Evolutionary conservation across 2,888 invertebrate species (phyloP).

Genomic region (Empis stercorea): DNA sequence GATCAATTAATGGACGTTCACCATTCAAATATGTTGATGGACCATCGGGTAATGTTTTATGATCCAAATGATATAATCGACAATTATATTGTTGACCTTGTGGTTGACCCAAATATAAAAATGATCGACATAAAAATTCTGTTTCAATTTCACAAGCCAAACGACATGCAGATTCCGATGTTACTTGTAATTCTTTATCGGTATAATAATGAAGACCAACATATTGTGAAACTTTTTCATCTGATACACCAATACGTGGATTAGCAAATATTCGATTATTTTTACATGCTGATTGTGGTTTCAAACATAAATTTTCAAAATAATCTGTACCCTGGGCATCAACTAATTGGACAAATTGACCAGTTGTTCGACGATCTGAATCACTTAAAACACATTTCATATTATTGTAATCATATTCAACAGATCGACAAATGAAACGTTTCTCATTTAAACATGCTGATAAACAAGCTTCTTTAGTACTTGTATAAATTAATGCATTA

Average conservation of each 20-base stretch:
- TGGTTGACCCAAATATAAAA: slow-evolving; percentile 57
- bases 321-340: slow-evolving; percentile 69
- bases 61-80: slow-evolving; percentile 82
- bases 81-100: slow-evolving; percentile 74
- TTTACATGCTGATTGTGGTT: slow-evolving; percentile 79
- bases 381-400: slow-evolving; percentile 85
- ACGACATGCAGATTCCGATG: slow-evolving; percentile 77
- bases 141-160: slow-evolving; percentile 85
- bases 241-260: slow-evolving; percentile 78
- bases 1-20: slow-evolving; percentile 80
- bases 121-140: slow-evolving; percentile 80
- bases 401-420: slow-evolving; percentile 87
- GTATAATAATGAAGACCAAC: slow-evolving; percentile 85
- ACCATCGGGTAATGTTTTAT: slow-evolving; percentile 82
- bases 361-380: slow-evolving; percentile 75
- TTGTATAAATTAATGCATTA: slow-evolving; percentile 84
- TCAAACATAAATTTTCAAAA: slow-evolving; percentile 83
- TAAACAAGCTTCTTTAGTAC: slow-evolving; percentile 86
- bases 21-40: slow-evolving; percentile 83
- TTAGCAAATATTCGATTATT: slow-evolving; percentile 64
- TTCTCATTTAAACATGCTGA: slow-evolving; percentile 89
- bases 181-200: slow-evolving; percentile 84
- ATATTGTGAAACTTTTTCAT: slow-evolving; percentile 84
- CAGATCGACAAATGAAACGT: slow-evolving; percentile 81
- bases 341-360: slow-evolving; percentile 77